These are phyloP conservation scores for Diaprepes abbreviatus DNA, from an alignment of 2,888 invertebrate species.

Conservation along the genomic window DNA sequence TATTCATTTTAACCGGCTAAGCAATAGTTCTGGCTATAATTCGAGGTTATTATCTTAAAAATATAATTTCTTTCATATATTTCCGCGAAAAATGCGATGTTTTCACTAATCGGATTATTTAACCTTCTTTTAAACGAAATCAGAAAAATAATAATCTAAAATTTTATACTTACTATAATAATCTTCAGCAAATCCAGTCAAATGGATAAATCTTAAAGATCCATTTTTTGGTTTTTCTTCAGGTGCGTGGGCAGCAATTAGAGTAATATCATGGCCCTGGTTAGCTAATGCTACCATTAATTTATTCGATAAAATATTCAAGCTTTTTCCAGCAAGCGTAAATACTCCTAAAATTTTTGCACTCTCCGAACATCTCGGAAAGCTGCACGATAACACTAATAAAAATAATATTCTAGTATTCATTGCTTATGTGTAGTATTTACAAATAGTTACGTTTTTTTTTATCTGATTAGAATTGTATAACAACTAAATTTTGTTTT, in stretches of 20 bases:
- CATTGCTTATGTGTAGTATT: not conserved
- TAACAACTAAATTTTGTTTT: no score
- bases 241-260: slow-evolving; percentile 8
- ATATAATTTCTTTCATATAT: no score
- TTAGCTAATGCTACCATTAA: slow-evolving; percentile 25
- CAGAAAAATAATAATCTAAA: no score
- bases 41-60: no score
- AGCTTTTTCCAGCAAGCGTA: slow-evolving; percentile 16
- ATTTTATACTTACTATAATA: slow-evolving; percentile 13
- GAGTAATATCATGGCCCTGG: slow-evolving; percentile 24
- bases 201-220: slow-evolving; percentile 3
- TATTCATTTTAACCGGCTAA: no score
- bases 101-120: no score
- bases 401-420: not conserved
- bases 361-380: not conserved
- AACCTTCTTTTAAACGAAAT: no score
- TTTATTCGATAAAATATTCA: slow-evolving; percentile 7
- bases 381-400: not conserved
- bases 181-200: slow-evolving; percentile 24
- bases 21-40: no score
- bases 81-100: no score
- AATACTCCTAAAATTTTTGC: slow-evolving; percentile 30
- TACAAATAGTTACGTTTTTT: no score
- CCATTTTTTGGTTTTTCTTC: slow-evolving; percentile 7
- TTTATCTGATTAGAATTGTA: no score